A percentile compares a stretch with the other conserved stretches of the same genome.
Conservation (phyloP, 2,113 vertebrate genomes). For the Tapirus terrestris region DNA sequence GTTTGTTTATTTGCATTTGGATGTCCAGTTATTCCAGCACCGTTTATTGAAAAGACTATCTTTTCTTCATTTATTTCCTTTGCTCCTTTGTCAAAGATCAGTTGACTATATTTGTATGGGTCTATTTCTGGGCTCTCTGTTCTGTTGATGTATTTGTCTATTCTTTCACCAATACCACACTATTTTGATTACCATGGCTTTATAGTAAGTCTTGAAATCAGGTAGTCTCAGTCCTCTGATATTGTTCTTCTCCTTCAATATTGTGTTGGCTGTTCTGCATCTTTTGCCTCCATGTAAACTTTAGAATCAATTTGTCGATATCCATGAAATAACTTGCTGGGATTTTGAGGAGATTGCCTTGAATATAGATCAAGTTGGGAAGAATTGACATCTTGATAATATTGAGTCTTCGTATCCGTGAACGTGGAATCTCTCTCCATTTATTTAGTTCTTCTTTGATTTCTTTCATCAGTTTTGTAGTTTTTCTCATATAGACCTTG, state of each 20-base stretch:
- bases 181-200: neutral
- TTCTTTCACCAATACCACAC: neutral
- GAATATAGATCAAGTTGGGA: neutral
- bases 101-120: neutral
- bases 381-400: neutral
- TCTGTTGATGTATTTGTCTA: neutral
- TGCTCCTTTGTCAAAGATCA: neutral
- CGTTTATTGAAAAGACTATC: neutral
- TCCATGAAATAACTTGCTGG: neutral
- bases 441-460: neutral
- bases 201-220: neutral
- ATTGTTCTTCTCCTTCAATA: neutral
- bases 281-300: neutral
- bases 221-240: neutral
- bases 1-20: neutral
- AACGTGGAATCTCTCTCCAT: neutral
- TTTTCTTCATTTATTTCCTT: neutral
- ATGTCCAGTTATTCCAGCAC: neutral
- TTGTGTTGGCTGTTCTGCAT: neutral
- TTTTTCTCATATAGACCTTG: neutral
- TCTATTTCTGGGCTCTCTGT: neutral
- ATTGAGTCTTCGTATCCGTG: neutral
- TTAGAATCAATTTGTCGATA: neutral
- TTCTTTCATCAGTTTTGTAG: neutral
- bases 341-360: neutral